phyloP scores from a whole-genome alignment of 92 coral and sea anemone species.

The Anthopleura xanthogrammica region DNA sequence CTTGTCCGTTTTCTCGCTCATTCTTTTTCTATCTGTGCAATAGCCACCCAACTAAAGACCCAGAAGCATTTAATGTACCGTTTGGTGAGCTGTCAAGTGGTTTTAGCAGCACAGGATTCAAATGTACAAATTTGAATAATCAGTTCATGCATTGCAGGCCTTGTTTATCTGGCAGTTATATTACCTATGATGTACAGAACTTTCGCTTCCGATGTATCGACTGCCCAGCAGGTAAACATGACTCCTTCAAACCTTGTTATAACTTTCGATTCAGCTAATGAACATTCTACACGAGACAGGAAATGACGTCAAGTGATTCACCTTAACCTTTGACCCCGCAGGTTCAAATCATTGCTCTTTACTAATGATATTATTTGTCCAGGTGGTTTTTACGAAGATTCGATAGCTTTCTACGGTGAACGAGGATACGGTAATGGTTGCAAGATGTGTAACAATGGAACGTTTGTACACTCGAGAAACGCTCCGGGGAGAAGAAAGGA shows the following conservation, averaged over 20 bases:
- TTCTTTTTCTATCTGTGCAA: not conserved
- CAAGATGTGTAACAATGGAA: not conserved
- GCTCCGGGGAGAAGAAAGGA: too few relatives aligned
- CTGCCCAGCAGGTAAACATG: constrained; percentile 1
- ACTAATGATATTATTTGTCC: not conserved
- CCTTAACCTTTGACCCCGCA: too few relatives aligned
- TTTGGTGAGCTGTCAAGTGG: not conserved
- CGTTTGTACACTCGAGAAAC: too few relatives aligned
- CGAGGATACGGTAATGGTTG: not conserved
- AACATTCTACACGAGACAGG: too few relatives aligned
- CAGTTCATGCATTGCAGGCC: not conserved
- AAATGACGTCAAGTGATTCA: too few relatives aligned
- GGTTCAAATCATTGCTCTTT: too few relatives aligned
- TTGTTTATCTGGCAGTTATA: not conserved
- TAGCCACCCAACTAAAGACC: not conserved
- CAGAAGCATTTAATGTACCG: not conserved
- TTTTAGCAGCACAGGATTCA: not conserved
- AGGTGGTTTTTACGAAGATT: not conserved
- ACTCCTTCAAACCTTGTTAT: not conserved
- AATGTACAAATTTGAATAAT: not conserved
- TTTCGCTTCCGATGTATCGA: not conserved
- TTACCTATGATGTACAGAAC: not conserved
- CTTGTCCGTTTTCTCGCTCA: not conserved
- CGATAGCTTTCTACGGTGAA: not conserved
- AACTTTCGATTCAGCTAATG: not conserved